Percentiles rank a stretch among this genome's conserved stretches.
phyloP scores from a whole-genome alignment of 2,797 vertebrate genomes.

The Meda fulgida region DNA sequence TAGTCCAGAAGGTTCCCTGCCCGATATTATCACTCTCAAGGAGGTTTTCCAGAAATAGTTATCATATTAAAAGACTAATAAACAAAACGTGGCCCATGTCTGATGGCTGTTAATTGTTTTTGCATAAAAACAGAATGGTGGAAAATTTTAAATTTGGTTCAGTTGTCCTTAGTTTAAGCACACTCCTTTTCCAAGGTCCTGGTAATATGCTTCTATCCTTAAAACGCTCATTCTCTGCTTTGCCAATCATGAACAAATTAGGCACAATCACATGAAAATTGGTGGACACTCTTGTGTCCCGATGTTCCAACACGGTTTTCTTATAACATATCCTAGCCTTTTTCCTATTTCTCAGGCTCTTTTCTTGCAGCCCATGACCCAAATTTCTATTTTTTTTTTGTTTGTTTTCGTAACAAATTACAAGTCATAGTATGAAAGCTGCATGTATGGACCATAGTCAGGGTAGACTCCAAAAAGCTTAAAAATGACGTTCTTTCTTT shows the following conservation, averaged over 20 bases:
- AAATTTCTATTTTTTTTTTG: no score
- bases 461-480: not conserved
- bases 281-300: constrained; percentile 26
- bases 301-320: constrained; percentile 60
- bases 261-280: constrained; percentile 13
- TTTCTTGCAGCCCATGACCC: not conserved
- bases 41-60: constrained; percentile 79
- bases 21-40: constrained; percentile 77
- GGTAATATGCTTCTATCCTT: constrained; percentile 12
- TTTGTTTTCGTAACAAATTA: not conserved
- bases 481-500: not conserved
- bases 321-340: constrained; percentile 63
- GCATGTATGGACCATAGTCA: not conserved
- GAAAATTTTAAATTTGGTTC: constrained; percentile 7
- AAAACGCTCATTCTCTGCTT: constrained; percentile 17
- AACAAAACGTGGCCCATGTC: constrained; percentile 79
- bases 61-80: constrained; percentile 86
- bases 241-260: constrained; percentile 29
- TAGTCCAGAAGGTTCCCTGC: constrained; percentile 71
- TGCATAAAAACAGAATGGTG: constrained; percentile 60
- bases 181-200: not conserved
- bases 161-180: constrained; percentile 33
- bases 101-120: constrained; percentile 82
- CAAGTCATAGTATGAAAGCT: not conserved
- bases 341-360: not conserved